A percentile compares a stretch with the other conserved stretches of the same genome.
phyloP scores from a whole-genome alignment of 2,113 vertebrate genomes.

The Halichoerus grypus region DNA sequence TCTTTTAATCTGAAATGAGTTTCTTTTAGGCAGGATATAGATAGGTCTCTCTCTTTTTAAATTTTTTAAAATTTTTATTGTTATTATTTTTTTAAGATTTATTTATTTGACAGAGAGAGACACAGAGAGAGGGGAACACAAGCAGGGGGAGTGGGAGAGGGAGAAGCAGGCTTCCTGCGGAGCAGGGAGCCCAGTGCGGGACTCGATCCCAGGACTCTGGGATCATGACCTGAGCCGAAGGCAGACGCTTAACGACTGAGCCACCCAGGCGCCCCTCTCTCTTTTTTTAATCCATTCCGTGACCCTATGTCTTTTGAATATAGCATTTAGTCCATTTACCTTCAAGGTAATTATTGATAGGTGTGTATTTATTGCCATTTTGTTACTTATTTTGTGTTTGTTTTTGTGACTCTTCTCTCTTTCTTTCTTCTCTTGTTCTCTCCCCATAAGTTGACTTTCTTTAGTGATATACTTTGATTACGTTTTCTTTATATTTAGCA shows the following conservation, averaged over 20 bases:
- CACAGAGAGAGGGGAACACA: no score
- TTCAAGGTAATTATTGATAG: not conserved
- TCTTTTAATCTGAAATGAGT: not conserved
- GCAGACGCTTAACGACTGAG: no score
- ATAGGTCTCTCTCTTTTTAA: not conserved
- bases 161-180: no score
- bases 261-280: no score
- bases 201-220: no score
- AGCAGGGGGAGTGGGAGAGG: no score
- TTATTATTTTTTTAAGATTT: no score
- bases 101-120: no score
- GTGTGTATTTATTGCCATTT: not conserved
- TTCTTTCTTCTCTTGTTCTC: not conserved
- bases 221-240: no score
- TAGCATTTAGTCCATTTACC: not conserved
- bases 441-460: not conserved
- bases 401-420: not conserved
- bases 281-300: not conserved
- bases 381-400: not conserved
- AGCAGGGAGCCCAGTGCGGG: no score
- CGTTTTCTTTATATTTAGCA: not conserved
- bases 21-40: not conserved
- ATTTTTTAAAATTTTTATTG: not conserved
- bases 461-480: not conserved
- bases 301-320: not conserved